Evolutionary conservation across 2,797 vertebrate species (phyloP).

Genomic region (Hephaestus fuliginosus): DNA sequence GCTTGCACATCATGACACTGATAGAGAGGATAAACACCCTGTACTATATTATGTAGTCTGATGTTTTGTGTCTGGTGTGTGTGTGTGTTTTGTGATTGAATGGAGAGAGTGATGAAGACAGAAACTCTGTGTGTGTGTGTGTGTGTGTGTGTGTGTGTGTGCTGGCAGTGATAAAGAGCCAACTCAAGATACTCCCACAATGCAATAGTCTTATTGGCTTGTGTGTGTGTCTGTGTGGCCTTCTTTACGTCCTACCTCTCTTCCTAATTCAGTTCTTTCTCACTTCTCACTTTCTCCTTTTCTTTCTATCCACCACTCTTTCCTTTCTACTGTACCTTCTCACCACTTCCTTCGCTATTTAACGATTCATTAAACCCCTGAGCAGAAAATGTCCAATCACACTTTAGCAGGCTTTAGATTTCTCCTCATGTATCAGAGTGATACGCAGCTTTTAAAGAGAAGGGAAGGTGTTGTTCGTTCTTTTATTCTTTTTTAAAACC

Average conservation of each 20-base stretch:
- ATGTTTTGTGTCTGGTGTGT: constrained; percentile 8
- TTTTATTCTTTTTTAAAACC: neutral
- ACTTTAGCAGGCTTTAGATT: neutral
- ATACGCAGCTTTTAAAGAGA: too few species aligned
- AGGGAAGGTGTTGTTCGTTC: neutral
- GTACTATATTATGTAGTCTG: constrained; percentile 22
- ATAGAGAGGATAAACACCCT: constrained; percentile 46
- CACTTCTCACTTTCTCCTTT: neutral
- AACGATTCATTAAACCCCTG: neutral
- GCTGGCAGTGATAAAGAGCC: constrained; percentile 44
- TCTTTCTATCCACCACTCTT: neutral
- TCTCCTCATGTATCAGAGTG: neutral
- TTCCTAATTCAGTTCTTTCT: neutral
- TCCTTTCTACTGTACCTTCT: neutral
- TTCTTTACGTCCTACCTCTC: neutral
- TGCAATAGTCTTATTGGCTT: neutral
- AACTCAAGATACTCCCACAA: constrained; percentile 14
- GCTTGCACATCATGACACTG: constrained; percentile 32
- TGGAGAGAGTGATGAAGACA: constrained; percentile 32
- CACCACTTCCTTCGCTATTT: neutral
- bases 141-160: neutral
- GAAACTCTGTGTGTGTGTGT: neutral
- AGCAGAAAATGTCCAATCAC: neutral
- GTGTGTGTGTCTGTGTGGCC: neutral
- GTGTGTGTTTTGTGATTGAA: constrained; percentile 31